Conservation (phyloP, 2,888 invertebrate genomes). For the Agrypnus murinus region DNA sequence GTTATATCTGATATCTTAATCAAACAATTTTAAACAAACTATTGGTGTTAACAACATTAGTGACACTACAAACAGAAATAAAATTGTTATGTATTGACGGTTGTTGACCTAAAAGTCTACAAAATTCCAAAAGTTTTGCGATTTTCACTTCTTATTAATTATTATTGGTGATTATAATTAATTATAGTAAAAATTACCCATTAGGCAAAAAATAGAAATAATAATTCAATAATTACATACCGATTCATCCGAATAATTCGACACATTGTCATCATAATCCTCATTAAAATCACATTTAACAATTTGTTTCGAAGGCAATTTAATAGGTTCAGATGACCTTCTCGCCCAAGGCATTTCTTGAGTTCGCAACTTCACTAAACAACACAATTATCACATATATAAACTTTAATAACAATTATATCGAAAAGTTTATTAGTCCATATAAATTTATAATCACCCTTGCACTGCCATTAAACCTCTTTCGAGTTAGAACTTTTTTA, state of each 20-base stretch:
- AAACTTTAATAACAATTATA: conserved; percentile 24
- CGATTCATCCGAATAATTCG: conserved; percentile 66
- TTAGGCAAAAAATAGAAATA: conserved; percentile 1
- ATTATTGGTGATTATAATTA: too few species aligned
- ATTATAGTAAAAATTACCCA: too few species aligned
- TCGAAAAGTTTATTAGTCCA: conserved; percentile 5
- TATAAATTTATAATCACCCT: conserved; percentile 16
- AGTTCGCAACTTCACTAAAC: conserved; percentile 16
- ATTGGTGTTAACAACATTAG: neutral
- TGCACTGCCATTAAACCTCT: neutral
- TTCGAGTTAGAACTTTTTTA: neutral
- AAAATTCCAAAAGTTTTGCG: too few species aligned
- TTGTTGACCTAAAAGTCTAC: conserved; percentile 9
- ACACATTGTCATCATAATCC: conserved; percentile 61
- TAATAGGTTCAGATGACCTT: conserved; percentile 62
- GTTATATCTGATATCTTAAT: conserved; percentile 13
- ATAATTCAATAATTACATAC: conserved; percentile 60
- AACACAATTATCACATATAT: conserved; percentile 29
- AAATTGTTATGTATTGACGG: conserved; percentile 21
- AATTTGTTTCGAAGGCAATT: conserved; percentile 47
- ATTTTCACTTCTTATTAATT: too few species aligned
- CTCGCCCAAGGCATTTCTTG: conserved; percentile 65
- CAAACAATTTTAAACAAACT: conserved; percentile 9
- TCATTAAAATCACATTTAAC: conserved; percentile 55
- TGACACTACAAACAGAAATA: conserved; percentile 6